Evolutionary conservation across 1,140 invertebrate species (phyloP).

Genomic region (Diuraphis noxia): DNA sequence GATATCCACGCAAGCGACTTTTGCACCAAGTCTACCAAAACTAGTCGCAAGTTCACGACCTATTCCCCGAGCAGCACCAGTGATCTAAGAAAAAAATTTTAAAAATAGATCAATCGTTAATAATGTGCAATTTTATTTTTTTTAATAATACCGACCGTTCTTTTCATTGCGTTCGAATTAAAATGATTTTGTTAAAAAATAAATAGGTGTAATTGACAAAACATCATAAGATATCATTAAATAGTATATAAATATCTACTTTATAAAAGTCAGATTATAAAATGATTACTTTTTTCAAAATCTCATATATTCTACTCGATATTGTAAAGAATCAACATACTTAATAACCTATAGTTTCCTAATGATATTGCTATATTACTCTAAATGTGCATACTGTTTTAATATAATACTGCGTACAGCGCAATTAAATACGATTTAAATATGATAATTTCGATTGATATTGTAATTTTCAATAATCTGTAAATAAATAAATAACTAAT

Average conservation of each 20-base stretch:
- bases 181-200: background rate
- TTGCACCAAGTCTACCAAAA: slow-evolving; percentile 67
- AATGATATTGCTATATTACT: background rate
- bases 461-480: no score
- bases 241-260: background rate
- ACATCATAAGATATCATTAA: background rate
- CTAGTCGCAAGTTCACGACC: slow-evolving; percentile 70
- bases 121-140: no score
- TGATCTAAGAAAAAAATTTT: slow-evolving; percentile 63
- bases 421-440: no score
- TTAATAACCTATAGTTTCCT: background rate
- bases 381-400: background rate
- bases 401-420: no score
- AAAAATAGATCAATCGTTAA: no score
- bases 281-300: background rate
- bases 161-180: background rate
- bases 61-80: slow-evolving; percentile 72
- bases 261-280: background rate
- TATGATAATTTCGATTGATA: no score
- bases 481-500: background rate
- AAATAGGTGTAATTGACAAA: background rate
- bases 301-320: background rate
- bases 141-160: no score
- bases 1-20: slow-evolving; percentile 70
- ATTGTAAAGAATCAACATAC: background rate